phyloP scores from a whole-genome alignment of 2,797 vertebrate genomes.

The Amniataba percoides region DNA sequence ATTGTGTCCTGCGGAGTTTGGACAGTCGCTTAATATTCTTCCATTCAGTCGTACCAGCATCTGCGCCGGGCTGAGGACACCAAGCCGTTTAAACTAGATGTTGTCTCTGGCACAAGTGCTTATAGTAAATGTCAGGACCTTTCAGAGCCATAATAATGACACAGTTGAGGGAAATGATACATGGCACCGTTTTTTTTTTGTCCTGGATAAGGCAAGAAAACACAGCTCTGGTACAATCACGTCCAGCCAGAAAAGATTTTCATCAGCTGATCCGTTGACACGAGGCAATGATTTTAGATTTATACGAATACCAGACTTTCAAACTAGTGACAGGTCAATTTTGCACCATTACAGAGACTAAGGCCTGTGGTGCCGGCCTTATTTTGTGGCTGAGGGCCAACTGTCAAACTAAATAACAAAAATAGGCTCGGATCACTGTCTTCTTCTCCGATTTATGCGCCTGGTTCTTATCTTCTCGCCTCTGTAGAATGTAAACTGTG shows the following conservation, averaged over 20 bases:
- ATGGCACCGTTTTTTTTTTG: conserved; percentile 55
- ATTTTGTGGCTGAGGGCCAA: conserved; percentile 63
- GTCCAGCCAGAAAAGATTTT: conserved; percentile 70
- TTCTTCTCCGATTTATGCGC: conserved; percentile 43
- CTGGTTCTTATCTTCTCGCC: conserved; percentile 17
- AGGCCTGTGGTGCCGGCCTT: conserved; percentile 48
- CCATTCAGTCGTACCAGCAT: conserved; percentile 33
- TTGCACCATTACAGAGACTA: conserved; percentile 74
- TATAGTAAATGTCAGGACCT: conserved; percentile 83
- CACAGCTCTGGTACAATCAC: conserved; percentile 53
- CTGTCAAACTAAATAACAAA: conserved; percentile 75
- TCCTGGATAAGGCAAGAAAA: conserved; percentile 56
- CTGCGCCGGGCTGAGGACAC: conserved; percentile 28
- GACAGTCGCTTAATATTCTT: conserved; percentile 56
- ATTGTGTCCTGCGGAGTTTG: conserved; percentile 43
- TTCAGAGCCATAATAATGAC: conserved; percentile 77
- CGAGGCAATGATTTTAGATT: conserved; percentile 78
- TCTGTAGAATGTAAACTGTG: conserved; percentile 10
- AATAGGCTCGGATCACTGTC: conserved; percentile 60
- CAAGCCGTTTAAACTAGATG: conserved; percentile 65
- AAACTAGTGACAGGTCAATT: conserved; percentile 82
- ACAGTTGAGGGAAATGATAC: conserved; percentile 73
- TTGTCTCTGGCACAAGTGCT: conserved; percentile 72
- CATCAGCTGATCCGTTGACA: conserved; percentile 72
- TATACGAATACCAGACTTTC: conserved; percentile 78